Conservation (phyloP, 2,888 invertebrate genomes). For the Protula sp. region DNA sequence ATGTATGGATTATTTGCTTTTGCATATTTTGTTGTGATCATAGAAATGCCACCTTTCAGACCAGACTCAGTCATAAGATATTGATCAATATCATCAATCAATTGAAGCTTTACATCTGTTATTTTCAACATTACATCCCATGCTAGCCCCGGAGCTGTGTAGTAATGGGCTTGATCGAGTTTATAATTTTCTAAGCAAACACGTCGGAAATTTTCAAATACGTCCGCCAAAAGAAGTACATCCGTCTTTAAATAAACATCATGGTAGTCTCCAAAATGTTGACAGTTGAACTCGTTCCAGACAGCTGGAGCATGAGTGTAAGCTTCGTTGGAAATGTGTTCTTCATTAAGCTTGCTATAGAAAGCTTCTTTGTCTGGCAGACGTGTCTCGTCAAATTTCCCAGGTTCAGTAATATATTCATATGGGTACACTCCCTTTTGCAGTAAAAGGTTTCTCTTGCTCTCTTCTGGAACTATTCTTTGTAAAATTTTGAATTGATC, state of each 20-base stretch:
- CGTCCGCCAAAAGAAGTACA: constrained; percentile 5
- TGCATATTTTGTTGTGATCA: background rate
- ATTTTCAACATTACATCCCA: no score
- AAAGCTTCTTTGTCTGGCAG: constrained; percentile 1
- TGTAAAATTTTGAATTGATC: no score
- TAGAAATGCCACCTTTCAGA: constrained; percentile 7
- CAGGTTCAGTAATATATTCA: constrained; percentile 1
- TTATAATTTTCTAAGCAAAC: constrained; percentile 24
- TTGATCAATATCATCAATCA: no score
- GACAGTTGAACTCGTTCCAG: constrained; percentile 1
- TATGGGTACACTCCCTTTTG: constrained; percentile 8
- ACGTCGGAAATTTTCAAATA: constrained; percentile 13
- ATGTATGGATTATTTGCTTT: background rate
- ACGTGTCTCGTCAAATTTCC: background rate
- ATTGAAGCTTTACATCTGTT: constrained; percentile 23
- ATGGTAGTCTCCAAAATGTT: no score
- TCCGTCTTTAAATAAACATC: no score
- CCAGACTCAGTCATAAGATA: no score
- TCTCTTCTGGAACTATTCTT: no score
- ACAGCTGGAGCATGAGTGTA: constrained; percentile 1
- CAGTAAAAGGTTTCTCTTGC: background rate
- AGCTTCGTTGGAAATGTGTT: constrained; percentile 4
- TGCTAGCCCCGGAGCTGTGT: no score
- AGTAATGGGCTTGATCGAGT: no score
- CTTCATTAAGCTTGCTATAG: constrained; percentile 2